Evolutionary conservation across 2,888 invertebrate species (phyloP).

Genomic region (Parnassius smintheus): DNA sequence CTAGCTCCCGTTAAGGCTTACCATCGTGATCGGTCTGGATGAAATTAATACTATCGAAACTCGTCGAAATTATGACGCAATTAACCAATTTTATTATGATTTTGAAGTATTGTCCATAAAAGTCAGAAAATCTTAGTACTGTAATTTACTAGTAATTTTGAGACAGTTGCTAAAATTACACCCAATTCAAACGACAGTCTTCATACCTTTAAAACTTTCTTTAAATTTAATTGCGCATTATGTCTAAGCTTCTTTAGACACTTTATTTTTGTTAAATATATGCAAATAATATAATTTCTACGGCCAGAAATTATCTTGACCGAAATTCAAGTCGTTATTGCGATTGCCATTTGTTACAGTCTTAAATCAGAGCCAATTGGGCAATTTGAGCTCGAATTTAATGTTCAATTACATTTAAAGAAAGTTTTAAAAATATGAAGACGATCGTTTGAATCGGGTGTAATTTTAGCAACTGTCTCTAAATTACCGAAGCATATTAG

Average conservation of each 20-base stretch:
- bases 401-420: neutral
- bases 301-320: no score
- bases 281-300: no score
- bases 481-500: neutral
- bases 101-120: no score
- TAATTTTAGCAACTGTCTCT: neutral
- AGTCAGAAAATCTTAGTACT: no score
- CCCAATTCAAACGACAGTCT: neutral
- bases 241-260: no score
- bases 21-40: no score
- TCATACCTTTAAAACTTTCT: neutral
- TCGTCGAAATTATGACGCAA: no score
- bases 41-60: no score
- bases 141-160: no score
- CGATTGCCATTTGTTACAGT: neutral
- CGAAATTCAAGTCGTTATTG: neutral
- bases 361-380: constrained; percentile 3
- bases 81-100: no score
- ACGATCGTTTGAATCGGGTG: neutral
- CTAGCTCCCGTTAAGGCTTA: no score
- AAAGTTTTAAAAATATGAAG: neutral
- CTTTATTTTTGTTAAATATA: no score
- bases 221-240: neutral
- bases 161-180: neutral
- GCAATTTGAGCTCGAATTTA: constrained; percentile 12